phyloP scores from a whole-genome alignment of 2,113 vertebrate genomes.

The Hyaena hyaena region DNA sequence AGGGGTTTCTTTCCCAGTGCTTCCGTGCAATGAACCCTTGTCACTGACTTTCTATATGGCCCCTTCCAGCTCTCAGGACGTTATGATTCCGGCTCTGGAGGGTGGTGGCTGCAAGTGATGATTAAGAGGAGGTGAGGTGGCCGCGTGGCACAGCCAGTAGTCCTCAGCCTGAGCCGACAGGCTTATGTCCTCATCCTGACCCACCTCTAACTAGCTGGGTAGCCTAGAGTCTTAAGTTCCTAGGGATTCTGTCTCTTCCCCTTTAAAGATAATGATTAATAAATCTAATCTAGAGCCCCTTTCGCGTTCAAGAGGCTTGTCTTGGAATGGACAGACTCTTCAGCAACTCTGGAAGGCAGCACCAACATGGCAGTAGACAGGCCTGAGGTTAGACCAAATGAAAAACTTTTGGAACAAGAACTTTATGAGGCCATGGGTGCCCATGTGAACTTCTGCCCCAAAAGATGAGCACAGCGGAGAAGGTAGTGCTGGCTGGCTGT shows the following conservation, averaged over 20 bases:
- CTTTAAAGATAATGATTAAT: background rate
- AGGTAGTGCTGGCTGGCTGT: background rate
- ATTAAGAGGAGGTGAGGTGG: background rate
- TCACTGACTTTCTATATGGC: rapidly evolving
- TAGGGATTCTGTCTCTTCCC: background rate
- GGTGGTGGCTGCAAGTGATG: rapidly evolving
- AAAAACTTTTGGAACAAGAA: background rate
- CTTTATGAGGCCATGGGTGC: background rate
- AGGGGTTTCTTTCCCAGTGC: background rate
- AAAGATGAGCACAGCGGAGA: background rate
- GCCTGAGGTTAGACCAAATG: background rate
- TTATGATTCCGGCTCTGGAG: no score
- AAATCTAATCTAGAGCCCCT: background rate
- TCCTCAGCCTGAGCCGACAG: background rate
- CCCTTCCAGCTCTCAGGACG: background rate
- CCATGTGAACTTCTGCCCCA: background rate
- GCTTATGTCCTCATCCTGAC: background rate
- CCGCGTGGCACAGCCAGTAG: background rate
- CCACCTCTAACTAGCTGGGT: background rate
- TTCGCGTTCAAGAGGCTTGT: background rate
- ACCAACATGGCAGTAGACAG: background rate
- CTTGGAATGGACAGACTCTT: background rate
- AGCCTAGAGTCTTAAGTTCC: background rate
- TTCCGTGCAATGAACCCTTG: rapidly evolving
- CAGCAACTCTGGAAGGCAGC: background rate